Evolutionary conservation across 2,797 vertebrate genomes (phyloP).

Genomic region (Fistularia tabacaria): DNA sequence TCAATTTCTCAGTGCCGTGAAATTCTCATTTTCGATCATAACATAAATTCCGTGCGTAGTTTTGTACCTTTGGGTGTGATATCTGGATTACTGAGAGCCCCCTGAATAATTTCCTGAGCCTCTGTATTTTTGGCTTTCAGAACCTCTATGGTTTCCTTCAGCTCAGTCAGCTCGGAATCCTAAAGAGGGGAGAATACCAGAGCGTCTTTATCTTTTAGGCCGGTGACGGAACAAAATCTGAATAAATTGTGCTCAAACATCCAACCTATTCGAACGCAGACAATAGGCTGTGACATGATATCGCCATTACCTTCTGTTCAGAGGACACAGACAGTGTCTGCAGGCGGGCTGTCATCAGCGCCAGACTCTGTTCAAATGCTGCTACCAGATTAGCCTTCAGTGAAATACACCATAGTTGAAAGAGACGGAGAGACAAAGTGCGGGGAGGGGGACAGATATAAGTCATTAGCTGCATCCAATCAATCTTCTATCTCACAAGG

Average conservation of each 20-base stretch:
- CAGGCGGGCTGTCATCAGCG: slow-evolving; percentile 94
- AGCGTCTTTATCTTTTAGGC: background rate
- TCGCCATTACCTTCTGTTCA: slow-evolving; percentile 85
- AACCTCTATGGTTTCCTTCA: slow-evolving; percentile 92
- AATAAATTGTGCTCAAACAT: slow-evolving; percentile 1
- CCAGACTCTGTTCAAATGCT: slow-evolving; percentile 96
- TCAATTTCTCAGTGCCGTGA: background rate
- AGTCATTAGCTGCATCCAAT: slow-evolving; percentile 41
- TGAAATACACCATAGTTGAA: too few relatives aligned
- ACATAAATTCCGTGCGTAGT: background rate
- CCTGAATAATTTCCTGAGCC: slow-evolving; percentile 91
- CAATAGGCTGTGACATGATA: slow-evolving; percentile 6
- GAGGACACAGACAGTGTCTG: slow-evolving; percentile 89
- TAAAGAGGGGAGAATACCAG: slow-evolving; percentile 43
- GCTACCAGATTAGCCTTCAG: slow-evolving; percentile 91
- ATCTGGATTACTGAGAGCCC: slow-evolving; percentile 83
- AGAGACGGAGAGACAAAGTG: slow-evolving; percentile 5
- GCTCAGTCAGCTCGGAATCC: slow-evolving; percentile 89
- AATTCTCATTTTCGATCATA: background rate
- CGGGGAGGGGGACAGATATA: slow-evolving; percentile 22
- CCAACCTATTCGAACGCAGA: slow-evolving; percentile 30
- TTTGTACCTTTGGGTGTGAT: slow-evolving; percentile 82
- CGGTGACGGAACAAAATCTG: slow-evolving; percentile 24
- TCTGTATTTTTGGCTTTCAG: slow-evolving; percentile 93
- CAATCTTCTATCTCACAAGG: slow-evolving; percentile 30